Base-by-base conservation (phyloP, 1,140 invertebrate species). In the Nylanderia fulva region DNA sequence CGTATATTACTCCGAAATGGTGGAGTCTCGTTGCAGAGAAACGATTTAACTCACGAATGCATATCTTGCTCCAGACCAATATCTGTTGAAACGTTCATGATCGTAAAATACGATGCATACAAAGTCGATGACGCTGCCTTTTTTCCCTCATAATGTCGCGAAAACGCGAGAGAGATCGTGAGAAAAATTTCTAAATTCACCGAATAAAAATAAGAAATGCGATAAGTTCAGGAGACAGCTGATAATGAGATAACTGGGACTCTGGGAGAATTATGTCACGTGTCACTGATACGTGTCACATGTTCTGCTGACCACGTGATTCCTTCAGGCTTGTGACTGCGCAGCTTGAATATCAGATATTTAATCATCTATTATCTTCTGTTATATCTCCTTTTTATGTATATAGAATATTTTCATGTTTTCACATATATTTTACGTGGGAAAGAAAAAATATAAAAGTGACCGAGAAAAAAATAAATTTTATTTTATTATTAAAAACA, bases 221-320 rank as follows among this genome's bases (percentile, higher is more conserved):
- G 11, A 9, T 13, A 6, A 15, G 2, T 71, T 13, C 42, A 21
- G 3, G 13, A 5, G 13, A 66, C n/a, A 45, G 64, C 21, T 21
- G n/a, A n/a, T n/a, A n/a, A n/a, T n/a, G 29, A 29, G 61, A 72
- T 69, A 80, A 33, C 24, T 71, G 7, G 18, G 58, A 63, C 7
- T n/a, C n/a, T 18, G 64, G 54, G 36, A 15, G 21, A 39, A 29
- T 13, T 56, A 21, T 69, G 42, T 69, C 52, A 58, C 45, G 29
- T 66, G 75, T 79, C 61, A 39, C 77, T 58, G 36, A 36, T n/a
- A n/a, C n/a, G n/a, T n/a, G n/a, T n/a, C n/a, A n/a, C 63, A 58
- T 21, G 52, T 69, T 71, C 52, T 21, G 77, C 64, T 71, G 77
- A 80, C 77, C 24, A 71, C 24, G 64, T 52, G 24, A 27, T 13